Conservation (phyloP, 2,797 vertebrate genomes). For the Pipistrellus nathusii region DNA sequence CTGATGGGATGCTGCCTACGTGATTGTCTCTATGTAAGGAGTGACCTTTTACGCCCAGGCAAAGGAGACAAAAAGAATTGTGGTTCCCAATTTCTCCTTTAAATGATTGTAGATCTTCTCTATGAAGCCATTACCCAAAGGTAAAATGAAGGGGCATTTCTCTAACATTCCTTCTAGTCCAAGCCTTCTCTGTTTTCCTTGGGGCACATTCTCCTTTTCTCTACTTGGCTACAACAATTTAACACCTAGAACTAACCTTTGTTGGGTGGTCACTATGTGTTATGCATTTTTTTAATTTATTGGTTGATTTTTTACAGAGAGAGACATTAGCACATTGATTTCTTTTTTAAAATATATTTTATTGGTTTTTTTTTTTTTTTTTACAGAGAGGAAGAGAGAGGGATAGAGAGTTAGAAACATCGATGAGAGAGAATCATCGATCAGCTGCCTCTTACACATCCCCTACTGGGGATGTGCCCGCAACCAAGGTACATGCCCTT, state of each 20-base stretch:
- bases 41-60: not conserved
- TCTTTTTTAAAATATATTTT: not conserved
- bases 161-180: not conserved
- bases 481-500: too few species aligned
- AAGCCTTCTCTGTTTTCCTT: not conserved
- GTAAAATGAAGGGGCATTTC: not conserved
- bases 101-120: not conserved
- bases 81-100: not conserved
- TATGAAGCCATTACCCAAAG: not conserved
- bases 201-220: not conserved
- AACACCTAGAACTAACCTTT: not conserved
- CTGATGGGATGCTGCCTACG: not conserved
- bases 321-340: not conserved
- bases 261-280: not conserved
- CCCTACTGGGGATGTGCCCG: too few species aligned
- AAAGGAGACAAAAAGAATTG: not conserved
- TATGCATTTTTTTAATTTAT: not conserved
- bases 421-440: too few species aligned
- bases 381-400: too few species aligned
- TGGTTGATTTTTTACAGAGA: not conserved
- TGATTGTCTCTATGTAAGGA: not conserved
- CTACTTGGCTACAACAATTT: not conserved
- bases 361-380: too few species aligned
- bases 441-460: too few species aligned
- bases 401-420: too few species aligned